Evolutionary conservation across 1,140 invertebrate genomes (phyloP), one percentile per base, ranked within the genome.

Genomic region (Araneus ventricosus): DNA sequence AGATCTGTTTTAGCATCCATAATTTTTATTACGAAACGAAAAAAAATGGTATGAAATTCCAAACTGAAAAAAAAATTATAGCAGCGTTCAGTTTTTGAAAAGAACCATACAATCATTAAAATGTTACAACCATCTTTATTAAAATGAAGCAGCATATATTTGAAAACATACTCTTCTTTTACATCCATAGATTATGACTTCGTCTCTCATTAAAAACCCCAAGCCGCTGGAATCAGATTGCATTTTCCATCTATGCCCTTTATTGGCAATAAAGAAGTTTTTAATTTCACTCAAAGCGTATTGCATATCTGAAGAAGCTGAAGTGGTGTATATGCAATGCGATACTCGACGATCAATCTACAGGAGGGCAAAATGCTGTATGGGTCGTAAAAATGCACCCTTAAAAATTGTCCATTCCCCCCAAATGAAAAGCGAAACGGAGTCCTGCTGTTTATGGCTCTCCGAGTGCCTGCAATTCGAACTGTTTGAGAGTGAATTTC

Each of bases 381-480:
- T 5, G 22, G 30, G 70, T 75, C 70, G 20, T 75, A 75, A 75
- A 75, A 75, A 34, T 75, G 34, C 30, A 75, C 70, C 30, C 70
- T 34, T 75, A 75, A 75, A 75, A 75, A 75, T 75, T 37, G 30
- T 75, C 70, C 70, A 37, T 75, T 34, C 30, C 30, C 70, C 70
- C 70, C 30, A 20, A 75, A 75, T 34, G 30, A 75, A 75, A 75
- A 34, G 27, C 27, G 70, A 37, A 75, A 34, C 70, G 14, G 30
- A 75, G 14, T 37, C 70, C 17, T 37, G 27, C 17, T 75, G 34
- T 75, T 75, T 75, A 75, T 20, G 70, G 20, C 70, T 75, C 34
- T 75, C 70, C 70, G 70, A 75, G 70, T 75, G 70, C 70, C 70
- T 34, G 70, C 27, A 75, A 75, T 75, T 75, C 20, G 27, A 37